Evolutionary conservation across 1,140 invertebrate genomes (phyloP).

Genomic region (Nephila pilipes): DNA sequence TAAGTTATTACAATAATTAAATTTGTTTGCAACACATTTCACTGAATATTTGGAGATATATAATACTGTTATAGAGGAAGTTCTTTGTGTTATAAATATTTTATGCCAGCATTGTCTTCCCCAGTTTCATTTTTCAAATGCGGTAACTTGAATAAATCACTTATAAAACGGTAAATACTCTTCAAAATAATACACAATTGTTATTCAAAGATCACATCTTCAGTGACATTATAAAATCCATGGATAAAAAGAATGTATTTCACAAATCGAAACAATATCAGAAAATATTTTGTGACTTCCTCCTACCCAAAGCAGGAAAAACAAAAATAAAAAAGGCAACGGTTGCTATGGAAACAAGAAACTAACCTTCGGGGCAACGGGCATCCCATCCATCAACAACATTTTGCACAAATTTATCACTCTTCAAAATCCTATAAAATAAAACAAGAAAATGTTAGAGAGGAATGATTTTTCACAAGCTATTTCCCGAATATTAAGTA

Average conservation of each 20-base stretch:
- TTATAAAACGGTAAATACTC: background rate
- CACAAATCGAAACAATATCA: background rate
- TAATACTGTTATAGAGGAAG: too few species aligned
- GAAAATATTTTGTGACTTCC: background rate
- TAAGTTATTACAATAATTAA: too few species aligned
- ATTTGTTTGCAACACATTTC: too few species aligned
- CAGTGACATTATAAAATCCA: background rate
- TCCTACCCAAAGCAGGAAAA: background rate
- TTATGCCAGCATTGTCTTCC: too few species aligned
- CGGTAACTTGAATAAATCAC: background rate
- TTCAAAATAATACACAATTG: background rate
- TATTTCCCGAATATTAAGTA: too few species aligned
- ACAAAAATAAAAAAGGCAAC: background rate
- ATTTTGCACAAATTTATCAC: slow-evolving; percentile 79
- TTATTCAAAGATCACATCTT: background rate
- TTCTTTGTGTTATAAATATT: too few species aligned
- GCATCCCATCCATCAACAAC: slow-evolving; percentile 78
- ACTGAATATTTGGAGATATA: too few species aligned
- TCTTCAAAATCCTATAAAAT: slow-evolving; percentile 77
- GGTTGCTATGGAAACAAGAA: slow-evolving; percentile 44
- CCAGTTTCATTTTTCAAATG: too few species aligned
- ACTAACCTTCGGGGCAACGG: slow-evolving; percentile 78
- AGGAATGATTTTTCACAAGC: background rate
- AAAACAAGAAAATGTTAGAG: background rate
- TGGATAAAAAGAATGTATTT: background rate